phyloP scores from a whole-genome alignment of 1,140 invertebrate genomes.

The Vanessa atalanta region DNA sequence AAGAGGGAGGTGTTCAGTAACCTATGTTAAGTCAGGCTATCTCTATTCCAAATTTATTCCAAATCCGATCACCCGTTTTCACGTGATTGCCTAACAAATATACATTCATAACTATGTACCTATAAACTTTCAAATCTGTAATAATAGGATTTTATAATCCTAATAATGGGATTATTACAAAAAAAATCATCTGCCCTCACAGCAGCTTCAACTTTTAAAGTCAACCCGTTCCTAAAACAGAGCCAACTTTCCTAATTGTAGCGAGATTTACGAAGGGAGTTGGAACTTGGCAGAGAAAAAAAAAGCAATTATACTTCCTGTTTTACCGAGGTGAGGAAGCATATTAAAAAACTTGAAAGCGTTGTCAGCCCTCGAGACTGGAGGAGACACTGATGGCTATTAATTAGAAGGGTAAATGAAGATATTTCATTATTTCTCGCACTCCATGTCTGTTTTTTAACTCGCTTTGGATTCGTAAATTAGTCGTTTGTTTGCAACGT shows the following conservation, averaged over 20 bases:
- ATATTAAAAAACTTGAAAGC: constrained; percentile 80
- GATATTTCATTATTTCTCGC: constrained; percentile 75
- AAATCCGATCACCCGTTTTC: too few species aligned
- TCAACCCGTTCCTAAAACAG: constrained; percentile 52
- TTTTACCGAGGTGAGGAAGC: constrained; percentile 78
- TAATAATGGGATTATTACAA: background rate
- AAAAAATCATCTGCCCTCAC: constrained; percentile 5
- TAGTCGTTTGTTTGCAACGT: constrained; percentile 16
- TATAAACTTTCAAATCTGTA: too few species aligned
- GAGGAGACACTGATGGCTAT: constrained; percentile 78
- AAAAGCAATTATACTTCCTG: constrained; percentile 77
- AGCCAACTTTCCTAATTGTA: constrained; percentile 70
- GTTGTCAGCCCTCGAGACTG: constrained; percentile 74
- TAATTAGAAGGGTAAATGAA: constrained; percentile 78
- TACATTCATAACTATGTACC: too few species aligned
- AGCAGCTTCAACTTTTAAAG: constrained; percentile 26
- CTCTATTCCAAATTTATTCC: too few species aligned
- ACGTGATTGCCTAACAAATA: too few species aligned
- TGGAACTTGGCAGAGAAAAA: constrained; percentile 64
- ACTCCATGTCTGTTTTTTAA: constrained; percentile 46
- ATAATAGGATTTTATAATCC: too few species aligned
- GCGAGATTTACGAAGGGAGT: constrained; percentile 65
- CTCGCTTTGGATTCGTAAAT: constrained; percentile 39
- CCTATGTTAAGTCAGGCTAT: too few species aligned
- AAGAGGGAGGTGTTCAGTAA: too few species aligned